Base-by-base conservation (phyloP, 2,113 vertebrate species). In the Alethe castanea region DNA sequence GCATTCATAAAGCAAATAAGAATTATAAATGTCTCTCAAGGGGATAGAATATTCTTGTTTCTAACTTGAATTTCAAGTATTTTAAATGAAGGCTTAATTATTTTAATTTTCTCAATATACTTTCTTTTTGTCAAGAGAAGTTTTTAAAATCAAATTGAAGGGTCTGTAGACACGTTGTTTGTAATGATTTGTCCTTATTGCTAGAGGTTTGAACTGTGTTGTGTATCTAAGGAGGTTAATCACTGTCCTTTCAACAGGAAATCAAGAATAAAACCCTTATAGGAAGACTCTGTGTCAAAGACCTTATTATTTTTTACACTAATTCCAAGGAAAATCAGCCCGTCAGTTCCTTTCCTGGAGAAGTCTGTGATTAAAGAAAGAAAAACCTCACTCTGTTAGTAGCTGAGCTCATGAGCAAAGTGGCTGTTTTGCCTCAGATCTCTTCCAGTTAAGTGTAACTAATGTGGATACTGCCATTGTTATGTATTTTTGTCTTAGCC, bases 361-460 rank as follows among this genome's bases (percentile, higher is more conserved):
- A 93, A 31, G 28, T 62, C 22, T 91, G 95, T 93, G 59, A 94
- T 94, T 88, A 70, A 86, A 81, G 15, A 61, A 91, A 45, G 44
- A 56, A 92, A 90, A 88, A 14, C 28, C 31, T 88, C 69, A 57
- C 25, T 93, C 72, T 89, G 29, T 71, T 94, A 80, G 76, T n/a
- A 44, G 54, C 48, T 94, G 69, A 89, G 52, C 20, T 91, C 44
- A 74, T 56, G 89, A 66, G 50, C 35, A 53, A 94, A 95, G 54
- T 40, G n/a, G 19, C 59, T 94, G n/a, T 89, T 95, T 95, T 94
- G 31, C 60, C 74, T 88, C 82, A 91, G 76, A 94, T 54, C 23
- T 74, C 73, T 95, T 94, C 54, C 40, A 90, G 38, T 40, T 80
- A 70, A 50, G 47, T 57, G 29, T 60, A 81, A 76, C 56, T 85